Evolutionary conservation across 2,797 vertebrate species (phyloP), one percentile per base, ranked within the genome.

Genomic region (Salarias fasciatus): DNA sequence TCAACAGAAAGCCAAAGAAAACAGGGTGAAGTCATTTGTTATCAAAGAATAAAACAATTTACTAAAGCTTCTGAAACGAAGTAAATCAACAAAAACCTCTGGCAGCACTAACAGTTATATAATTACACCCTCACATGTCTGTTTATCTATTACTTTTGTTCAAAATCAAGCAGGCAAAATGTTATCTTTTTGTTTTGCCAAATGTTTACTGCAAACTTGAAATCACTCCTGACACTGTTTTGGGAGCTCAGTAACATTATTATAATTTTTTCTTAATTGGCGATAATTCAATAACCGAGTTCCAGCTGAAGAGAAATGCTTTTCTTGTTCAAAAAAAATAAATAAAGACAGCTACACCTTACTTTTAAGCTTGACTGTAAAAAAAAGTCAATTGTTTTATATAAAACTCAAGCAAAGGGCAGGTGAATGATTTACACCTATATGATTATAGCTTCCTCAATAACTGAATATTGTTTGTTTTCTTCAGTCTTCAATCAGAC

Each of bases 11-110:
- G 14, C 43, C 2, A 48, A 6, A 37, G 13, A 63, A 36, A 53
- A 47, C 13, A 51, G 40, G 30, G 15, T 8, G 0, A 55, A 40
- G 30, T 12, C 35, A 11, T 8, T 30, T 15, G 36, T 24, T 46
- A 40, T 53, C 29, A 14, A 31, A 45, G 13, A 41, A 24, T 11
- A 2, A 15, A 44, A 61, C 58, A 44, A 63, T 71, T 69, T 66
- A 61, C 56, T 50, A 12, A 42, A 42, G 51, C 63, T 48, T 55
- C 55, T 56, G 37, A 6, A 2, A 13, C 8, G 8, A 9, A 63
- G 53, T 55, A 15, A 45, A 72, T 51, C n/a, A 42, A 49, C 44
- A 28, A 3, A 62, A 13, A 37, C 12, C 36, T n/a, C 29, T 45
- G 40, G 28, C 35, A 36, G 33, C 38, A 37, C 12, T 52, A 13